Evolutionary conservation across 1,140 invertebrate species (phyloP).

Genomic region (Anastrepha obliqua): DNA sequence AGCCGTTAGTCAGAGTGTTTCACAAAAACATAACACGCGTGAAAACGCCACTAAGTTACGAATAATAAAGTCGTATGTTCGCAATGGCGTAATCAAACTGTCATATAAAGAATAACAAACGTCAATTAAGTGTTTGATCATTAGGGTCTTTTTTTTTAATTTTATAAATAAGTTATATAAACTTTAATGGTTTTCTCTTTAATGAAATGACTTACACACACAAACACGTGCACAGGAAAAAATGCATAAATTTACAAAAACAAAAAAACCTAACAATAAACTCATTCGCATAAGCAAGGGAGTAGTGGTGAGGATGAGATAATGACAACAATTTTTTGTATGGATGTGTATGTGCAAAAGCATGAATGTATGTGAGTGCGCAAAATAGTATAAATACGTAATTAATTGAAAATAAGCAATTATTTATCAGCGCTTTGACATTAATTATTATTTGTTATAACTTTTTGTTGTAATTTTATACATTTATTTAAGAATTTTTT

Average conservation of each 20-base stretch:
- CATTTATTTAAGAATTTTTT: no score
- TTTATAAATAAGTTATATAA: background rate
- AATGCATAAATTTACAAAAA: no score
- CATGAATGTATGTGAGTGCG: background rate
- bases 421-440: slow-evolving; percentile 19
- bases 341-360: background rate
- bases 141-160: no score
- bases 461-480: background rate
- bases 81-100: no score
- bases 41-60: no score
- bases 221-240: background rate
- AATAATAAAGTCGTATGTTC: no score
- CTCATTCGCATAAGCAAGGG: background rate
- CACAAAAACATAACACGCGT: no score
- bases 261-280: background rate
- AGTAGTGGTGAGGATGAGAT: background rate
- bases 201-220: background rate
- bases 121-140: no score
- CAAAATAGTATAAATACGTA: background rate
- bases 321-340: slow-evolving; percentile 20
- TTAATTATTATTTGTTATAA: slow-evolving; percentile 18
- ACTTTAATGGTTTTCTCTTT: background rate
- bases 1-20: no score
- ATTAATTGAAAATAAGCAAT: slow-evolving; percentile 34
- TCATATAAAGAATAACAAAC: no score